Evolutionary conservation across 2,797 vertebrate genomes (phyloP).

Genomic region (Cacajao melanocephalus): DNA sequence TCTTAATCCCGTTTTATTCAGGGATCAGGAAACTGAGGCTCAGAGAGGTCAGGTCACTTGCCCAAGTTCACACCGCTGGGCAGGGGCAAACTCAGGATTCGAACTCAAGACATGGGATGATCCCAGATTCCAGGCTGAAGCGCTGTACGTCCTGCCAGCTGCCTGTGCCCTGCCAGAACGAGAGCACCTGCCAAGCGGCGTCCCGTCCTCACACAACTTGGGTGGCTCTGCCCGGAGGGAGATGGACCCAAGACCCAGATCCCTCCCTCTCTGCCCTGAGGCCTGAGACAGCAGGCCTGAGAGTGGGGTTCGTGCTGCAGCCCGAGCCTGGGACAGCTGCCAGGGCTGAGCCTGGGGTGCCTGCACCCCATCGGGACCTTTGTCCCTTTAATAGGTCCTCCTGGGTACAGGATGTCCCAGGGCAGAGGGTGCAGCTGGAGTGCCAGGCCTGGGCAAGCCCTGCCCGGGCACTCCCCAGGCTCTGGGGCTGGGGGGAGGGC

Average conservation of each 20-base stretch:
- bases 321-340: constrained; percentile 54
- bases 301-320: constrained; percentile 8
- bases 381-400: constrained; percentile 75
- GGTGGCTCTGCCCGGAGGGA: background rate
- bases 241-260: background rate
- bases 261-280: background rate
- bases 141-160: background rate
- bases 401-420: constrained; percentile 74
- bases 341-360: constrained; percentile 61
- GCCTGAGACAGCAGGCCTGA: background rate
- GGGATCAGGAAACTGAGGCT: background rate
- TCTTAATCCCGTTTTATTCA: background rate
- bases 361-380: constrained; percentile 69
- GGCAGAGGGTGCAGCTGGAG: constrained; percentile 64
- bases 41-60: background rate
- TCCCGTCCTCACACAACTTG: background rate
- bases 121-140: background rate
- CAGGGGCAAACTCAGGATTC: background rate
- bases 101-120: background rate
- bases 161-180: background rate
- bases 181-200: background rate
- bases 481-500: constrained; percentile 25
- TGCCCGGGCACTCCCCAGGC: constrained; percentile 66
- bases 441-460: constrained; percentile 68
- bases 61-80: background rate